Evolutionary conservation across 2,113 vertebrate species (phyloP).

Genomic region (Scortum barcoo): DNA sequence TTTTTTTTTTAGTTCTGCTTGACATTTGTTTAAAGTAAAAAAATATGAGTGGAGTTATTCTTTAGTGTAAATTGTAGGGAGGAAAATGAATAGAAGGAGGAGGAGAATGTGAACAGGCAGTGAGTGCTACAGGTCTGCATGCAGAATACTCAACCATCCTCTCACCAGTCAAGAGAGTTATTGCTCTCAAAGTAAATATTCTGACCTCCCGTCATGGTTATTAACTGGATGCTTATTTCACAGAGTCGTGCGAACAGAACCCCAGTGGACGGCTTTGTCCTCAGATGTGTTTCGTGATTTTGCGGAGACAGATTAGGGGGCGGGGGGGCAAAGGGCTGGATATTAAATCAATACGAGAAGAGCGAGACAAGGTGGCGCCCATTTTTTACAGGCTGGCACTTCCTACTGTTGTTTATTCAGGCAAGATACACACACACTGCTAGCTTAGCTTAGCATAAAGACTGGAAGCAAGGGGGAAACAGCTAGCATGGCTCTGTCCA

Average conservation of each 20-base stretch:
- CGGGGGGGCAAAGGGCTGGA: constrained; percentile 56
- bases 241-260: constrained; percentile 50
- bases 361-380: constrained; percentile 39
- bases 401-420: constrained; percentile 56
- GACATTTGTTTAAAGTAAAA: background rate
- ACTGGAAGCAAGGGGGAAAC: too few species aligned
- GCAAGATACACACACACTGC: constrained; percentile 21
- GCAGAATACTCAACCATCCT: background rate
- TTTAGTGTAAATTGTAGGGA: background rate
- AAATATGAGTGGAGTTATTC: background rate
- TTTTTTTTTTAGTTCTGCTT: background rate
- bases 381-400: constrained; percentile 65
- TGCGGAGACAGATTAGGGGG: constrained; percentile 65
- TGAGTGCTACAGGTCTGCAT: background rate
- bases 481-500: too few species aligned
- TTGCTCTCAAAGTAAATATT: constrained; percentile 43
- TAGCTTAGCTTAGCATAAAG: too few species aligned
- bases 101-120: constrained; percentile 13
- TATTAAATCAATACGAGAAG: constrained; percentile 73
- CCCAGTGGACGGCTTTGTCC: constrained; percentile 51
- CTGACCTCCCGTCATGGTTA: constrained; percentile 43
- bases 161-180: constrained; percentile 39
- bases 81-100: constrained; percentile 3
- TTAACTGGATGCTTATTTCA: constrained; percentile 61
- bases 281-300: constrained; percentile 68